phyloP scores from a whole-genome alignment of 64 coral and sea anemone genomes.

The Trachythela sp. region DNA sequence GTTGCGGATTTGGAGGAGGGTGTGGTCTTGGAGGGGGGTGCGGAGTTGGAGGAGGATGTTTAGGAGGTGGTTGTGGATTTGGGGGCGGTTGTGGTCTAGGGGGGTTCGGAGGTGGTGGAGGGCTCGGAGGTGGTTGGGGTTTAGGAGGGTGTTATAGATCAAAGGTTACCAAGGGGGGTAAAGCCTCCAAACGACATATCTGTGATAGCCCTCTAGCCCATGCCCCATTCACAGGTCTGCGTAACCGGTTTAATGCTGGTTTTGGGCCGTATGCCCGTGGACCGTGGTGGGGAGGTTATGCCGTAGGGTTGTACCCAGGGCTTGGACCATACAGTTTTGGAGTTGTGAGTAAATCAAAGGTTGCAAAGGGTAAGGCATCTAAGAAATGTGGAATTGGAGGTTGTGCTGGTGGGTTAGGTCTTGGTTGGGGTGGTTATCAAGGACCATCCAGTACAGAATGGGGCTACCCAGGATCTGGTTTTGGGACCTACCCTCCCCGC shows the following conservation, averaged over 20 bases:
- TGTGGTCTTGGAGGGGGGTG: neutral
- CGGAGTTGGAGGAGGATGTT: slow-evolving; percentile 4
- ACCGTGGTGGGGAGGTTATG: slow-evolving; percentile 38
- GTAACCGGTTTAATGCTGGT: neutral
- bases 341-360: slow-evolving; percentile 37
- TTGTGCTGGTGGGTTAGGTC: neutral
- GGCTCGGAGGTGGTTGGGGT: neutral
- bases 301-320: slow-evolving; percentile 8
- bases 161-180: neutral
- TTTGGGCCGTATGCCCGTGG: neutral
- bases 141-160: neutral
- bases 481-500: slow-evolving; percentile 22
- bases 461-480: slow-evolving; percentile 16
- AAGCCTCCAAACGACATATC: neutral
- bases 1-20: slow-evolving; percentile 18
- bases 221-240: neutral
- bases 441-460: neutral
- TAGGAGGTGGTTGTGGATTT: neutral
- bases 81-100: neutral
- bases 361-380: slow-evolving; percentile 38
- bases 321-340: slow-evolving; percentile 19
- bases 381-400: neutral
- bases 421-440: neutral
- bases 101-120: neutral
- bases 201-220: neutral